Evolutionary conservation across 2,113 vertebrate species (phyloP).

Genomic region (Labeo catla): DNA sequence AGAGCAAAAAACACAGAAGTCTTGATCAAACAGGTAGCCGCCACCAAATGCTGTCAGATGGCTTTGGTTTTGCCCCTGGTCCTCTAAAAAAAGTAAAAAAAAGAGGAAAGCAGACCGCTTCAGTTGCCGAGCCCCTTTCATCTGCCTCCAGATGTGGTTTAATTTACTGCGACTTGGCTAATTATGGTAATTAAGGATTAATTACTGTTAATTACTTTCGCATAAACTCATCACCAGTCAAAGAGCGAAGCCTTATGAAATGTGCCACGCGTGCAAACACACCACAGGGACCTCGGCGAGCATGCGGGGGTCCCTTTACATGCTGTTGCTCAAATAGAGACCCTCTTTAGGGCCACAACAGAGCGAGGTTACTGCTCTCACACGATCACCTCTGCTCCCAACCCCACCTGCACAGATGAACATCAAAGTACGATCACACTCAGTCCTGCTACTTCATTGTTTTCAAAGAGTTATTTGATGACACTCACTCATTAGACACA

Average conservation of each 20-base stretch:
- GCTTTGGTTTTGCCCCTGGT: constrained; percentile 80
- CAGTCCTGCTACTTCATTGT: background rate
- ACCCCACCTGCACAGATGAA: background rate
- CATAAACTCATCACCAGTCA: constrained; percentile 99
- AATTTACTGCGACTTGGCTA: constrained; percentile 99
- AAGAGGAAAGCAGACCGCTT: constrained; percentile 77
- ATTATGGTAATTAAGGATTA: constrained; percentile 99
- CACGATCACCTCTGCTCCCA: constrained; percentile 43
- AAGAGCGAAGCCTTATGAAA: constrained; percentile 99
- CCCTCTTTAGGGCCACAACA: constrained; percentile 70
- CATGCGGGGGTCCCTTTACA: constrained; percentile 68
- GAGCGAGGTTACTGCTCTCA: constrained; percentile 66
- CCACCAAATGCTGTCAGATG: constrained; percentile 85
- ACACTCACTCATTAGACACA: background rate
- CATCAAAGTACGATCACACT: background rate
- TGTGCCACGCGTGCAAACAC: constrained; percentile 87
- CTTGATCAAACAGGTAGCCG: constrained; percentile 79
- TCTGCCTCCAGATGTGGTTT: constrained; percentile 99
- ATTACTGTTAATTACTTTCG: constrained; percentile 99
- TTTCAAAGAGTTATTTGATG: background rate
- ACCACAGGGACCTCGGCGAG: constrained; percentile 62
- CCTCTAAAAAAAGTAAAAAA: constrained; percentile 32
- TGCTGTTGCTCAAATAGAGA: constrained; percentile 62
- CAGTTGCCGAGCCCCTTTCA: constrained; percentile 83
- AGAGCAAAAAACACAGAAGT: constrained; percentile 42